Evolutionary conservation across 2,113 vertebrate species (phyloP).

Genomic region (Periophthalmus modestus): DNA sequence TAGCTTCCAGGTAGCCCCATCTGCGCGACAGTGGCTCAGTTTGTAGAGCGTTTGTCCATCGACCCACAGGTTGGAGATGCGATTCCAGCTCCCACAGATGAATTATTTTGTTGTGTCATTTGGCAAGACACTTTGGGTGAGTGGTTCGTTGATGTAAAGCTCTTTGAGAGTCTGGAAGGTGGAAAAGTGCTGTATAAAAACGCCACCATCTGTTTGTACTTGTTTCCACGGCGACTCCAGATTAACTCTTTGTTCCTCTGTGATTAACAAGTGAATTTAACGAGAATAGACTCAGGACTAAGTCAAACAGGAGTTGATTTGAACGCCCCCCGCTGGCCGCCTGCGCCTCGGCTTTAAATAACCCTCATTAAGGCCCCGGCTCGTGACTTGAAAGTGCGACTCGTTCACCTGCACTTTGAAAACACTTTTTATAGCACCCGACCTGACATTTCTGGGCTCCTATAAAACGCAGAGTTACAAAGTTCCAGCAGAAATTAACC

Average conservation of each 20-base stretch:
- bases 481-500: constrained; percentile 8
- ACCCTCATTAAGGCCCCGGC: background rate
- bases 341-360: background rate
- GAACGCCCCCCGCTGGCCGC: background rate
- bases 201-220: background rate
- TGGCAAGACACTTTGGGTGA: too few relatives aligned
- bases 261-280: constrained; percentile 1
- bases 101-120: too few relatives aligned
- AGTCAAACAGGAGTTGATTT: background rate
- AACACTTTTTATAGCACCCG: background rate
- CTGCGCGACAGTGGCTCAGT: too few relatives aligned
- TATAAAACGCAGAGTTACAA: constrained; percentile 26
- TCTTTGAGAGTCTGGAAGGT: too few relatives aligned
- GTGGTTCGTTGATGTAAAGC: too few relatives aligned
- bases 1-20: too few relatives aligned
- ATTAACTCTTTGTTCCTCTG: background rate
- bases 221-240: background rate
- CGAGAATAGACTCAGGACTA: background rate
- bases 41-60: too few relatives aligned
- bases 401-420: background rate
- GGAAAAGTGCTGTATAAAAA: too few relatives aligned
- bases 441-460: background rate
- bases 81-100: too few relatives aligned
- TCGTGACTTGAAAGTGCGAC: background rate
- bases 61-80: too few relatives aligned